Evolutionary conservation across 1,140 invertebrate species (phyloP).

Genomic region (Zaprionus africanus): DNA sequence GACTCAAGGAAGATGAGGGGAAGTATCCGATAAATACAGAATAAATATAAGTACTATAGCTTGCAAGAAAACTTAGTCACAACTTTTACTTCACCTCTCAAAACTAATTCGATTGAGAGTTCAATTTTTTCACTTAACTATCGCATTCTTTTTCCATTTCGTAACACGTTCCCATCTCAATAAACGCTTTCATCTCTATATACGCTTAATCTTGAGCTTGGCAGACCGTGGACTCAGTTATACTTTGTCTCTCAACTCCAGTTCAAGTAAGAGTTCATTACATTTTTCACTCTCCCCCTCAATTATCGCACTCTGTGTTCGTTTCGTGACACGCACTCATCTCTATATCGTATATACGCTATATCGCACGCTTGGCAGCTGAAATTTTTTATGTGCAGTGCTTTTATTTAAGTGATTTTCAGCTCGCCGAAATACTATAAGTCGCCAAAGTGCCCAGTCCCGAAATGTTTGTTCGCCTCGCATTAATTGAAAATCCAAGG

Average conservation of each 20-base stretch:
- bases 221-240: background rate
- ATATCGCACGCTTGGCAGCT: background rate
- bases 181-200: background rate
- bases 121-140: background rate
- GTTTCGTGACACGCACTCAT: conserved; percentile 13
- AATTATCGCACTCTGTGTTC: background rate
- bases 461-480: conserved; percentile 22
- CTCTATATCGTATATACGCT: background rate
- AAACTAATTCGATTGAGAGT: background rate
- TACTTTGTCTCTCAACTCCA: background rate
- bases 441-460: conserved; percentile 47
- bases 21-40: background rate
- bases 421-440: conserved; percentile 31
- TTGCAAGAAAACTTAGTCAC: no score
- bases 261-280: background rate
- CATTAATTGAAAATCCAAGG: conserved; percentile 62
- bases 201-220: background rate
- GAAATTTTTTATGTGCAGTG: conserved; percentile 16
- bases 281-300: background rate
- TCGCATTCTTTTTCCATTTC: background rate
- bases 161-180: conserved; percentile 12
- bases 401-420: conserved; percentile 61
- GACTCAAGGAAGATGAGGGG: background rate
- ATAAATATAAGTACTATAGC: background rate
- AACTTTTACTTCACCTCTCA: no score